Percentiles rank a stretch among this genome's conserved stretches.
phyloP scores from a whole-genome alignment of 2,888 invertebrate species.

The Stictocephala bisonia region DNA sequence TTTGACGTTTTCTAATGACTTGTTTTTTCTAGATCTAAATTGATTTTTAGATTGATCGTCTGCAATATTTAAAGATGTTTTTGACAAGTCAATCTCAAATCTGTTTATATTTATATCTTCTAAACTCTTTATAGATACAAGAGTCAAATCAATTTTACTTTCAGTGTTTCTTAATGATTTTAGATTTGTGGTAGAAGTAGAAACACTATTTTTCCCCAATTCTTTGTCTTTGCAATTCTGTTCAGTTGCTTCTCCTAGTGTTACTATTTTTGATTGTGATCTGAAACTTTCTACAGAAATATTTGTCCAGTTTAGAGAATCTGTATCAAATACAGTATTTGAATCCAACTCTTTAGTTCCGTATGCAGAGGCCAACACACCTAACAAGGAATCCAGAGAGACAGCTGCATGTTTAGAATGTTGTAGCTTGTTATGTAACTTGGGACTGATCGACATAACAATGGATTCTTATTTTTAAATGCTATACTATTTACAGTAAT shows the following conservation, averaged over 20 bases:
- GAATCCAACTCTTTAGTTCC: constrained; percentile 17
- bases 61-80: no score
- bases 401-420: constrained; percentile 6
- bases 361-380: constrained; percentile 9
- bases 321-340: neutral
- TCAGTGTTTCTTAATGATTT: neutral
- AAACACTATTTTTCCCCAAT: neutral
- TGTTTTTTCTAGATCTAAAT: no score
- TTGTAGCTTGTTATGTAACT: neutral
- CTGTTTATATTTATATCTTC: no score
- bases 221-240: neutral
- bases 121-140: constrained; percentile 9
- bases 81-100: no score
- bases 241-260: neutral
- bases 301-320: neutral
- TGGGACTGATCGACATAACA: constrained; percentile 4
- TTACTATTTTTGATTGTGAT: neutral
- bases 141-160: neutral
- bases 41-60: no score
- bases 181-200: constrained; percentile 15
- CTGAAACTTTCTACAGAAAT: constrained; percentile 5
- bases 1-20: no score
- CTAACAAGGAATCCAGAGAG: constrained; percentile 2
- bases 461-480: no score
- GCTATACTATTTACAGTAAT: neutral